A percentile compares a stretch with the other conserved stretches of the same genome.
phyloP scores from a whole-genome alignment of 2,113 vertebrate species.

The Chunga burmeisteri region DNA sequence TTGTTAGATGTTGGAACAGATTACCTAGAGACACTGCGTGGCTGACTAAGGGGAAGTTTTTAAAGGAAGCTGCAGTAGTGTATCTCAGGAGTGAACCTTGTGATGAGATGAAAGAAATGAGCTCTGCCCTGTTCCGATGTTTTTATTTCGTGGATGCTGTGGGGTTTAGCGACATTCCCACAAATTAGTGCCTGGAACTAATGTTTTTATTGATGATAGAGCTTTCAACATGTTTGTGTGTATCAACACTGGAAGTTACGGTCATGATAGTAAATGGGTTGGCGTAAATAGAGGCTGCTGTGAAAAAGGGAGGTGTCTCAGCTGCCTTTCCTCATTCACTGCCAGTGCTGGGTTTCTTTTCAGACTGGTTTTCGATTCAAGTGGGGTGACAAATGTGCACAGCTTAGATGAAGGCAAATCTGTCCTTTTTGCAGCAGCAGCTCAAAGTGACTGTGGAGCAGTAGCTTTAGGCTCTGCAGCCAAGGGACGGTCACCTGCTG shows the following conservation, averaged over 20 bases:
- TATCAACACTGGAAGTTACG: background rate
- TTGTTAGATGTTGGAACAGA: background rate
- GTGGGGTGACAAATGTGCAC: background rate
- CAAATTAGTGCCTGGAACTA: background rate
- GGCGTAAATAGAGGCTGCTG: background rate
- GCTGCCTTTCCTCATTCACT: background rate
- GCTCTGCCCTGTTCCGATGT: background rate
- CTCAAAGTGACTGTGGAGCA: background rate
- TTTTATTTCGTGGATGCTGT: background rate
- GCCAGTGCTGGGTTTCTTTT: background rate
- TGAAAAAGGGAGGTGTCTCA: background rate
- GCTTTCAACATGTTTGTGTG: background rate
- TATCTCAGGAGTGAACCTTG: background rate
- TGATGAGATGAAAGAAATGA: background rate
- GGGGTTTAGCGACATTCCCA: background rate
- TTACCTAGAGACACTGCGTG: background rate
- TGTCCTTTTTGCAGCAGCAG: background rate
- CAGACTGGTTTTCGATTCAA: background rate
- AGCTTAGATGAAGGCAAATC: background rate
- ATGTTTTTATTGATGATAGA: background rate
- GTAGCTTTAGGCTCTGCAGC: background rate
- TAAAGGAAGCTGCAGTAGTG: background rate
- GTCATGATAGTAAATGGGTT: background rate
- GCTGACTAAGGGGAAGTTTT: background rate
- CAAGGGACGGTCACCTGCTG: background rate